Conservation (phyloP, 2,888 invertebrate genomes). For the Phengaris arion region DNA sequence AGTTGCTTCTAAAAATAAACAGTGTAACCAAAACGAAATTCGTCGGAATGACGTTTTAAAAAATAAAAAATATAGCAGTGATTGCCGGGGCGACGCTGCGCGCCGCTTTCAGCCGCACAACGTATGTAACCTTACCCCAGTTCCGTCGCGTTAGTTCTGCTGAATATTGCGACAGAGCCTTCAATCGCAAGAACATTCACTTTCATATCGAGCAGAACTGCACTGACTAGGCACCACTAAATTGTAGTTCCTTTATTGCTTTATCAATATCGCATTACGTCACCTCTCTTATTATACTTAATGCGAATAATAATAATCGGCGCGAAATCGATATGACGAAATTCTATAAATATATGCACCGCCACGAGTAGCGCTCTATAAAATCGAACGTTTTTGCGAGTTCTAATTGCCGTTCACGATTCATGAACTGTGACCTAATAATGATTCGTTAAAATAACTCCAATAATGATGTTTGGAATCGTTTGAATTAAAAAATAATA, state of each 20-base stretch:
- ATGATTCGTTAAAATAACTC: background rate
- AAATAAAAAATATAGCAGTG: conserved; percentile 10
- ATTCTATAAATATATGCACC: conserved; percentile 22
- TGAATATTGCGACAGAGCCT: conserved; percentile 47
- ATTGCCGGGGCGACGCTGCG: conserved; percentile 42
- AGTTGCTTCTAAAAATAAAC: background rate
- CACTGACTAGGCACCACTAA: background rate
- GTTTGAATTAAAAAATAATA: too few relatives aligned
- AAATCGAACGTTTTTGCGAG: background rate
- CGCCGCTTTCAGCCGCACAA: conserved; percentile 27
- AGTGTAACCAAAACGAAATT: background rate
- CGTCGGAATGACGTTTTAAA: conserved; percentile 11
- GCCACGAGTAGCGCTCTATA: background rate
- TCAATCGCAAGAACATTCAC: conserved; percentile 53
- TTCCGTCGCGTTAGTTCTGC: conserved; percentile 53
- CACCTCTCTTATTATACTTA: conserved; percentile 11
- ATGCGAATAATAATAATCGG: conserved; percentile 18
- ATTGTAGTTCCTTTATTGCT: conserved; percentile 15
- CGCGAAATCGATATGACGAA: conserved; percentile 23
- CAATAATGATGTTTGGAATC: background rate
- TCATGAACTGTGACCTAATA: background rate
- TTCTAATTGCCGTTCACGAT: conserved; percentile 14
- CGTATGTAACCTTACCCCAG: conserved; percentile 59
- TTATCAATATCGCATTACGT: conserved; percentile 25
- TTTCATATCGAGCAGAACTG: conserved; percentile 40